Percentiles rank a stretch among this genome's conserved stretches.
These are phyloP conservation scores for Bostrychus sinensis DNA, from an alignment of 2,113 vertebrate genomes.

Conservation along the genomic window DNA sequence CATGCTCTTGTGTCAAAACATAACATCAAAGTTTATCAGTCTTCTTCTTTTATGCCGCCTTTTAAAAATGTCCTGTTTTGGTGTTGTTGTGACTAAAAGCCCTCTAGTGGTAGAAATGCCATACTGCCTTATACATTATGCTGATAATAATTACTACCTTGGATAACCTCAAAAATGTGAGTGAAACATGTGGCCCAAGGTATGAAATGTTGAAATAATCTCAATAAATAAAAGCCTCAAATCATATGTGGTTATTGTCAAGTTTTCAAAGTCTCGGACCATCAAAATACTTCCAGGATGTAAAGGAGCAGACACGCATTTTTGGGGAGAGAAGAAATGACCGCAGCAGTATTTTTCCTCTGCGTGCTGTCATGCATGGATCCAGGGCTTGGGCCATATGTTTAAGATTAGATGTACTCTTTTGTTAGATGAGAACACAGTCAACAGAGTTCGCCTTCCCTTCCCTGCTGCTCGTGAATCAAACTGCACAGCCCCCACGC, in stretches of 20 bases:
- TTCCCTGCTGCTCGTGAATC: slow-evolving; percentile 61
- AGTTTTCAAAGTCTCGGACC: slow-evolving; percentile 8
- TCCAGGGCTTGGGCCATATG: slow-evolving; percentile 60
- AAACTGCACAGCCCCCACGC: slow-evolving; percentile 49
- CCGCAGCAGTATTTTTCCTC: slow-evolving; percentile 56
- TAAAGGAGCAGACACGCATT: slow-evolving; percentile 32
- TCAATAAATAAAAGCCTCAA: background rate
- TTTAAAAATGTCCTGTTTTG: background rate
- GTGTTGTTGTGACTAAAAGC: background rate
- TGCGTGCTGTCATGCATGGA: slow-evolving; percentile 58
- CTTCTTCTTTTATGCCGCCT: background rate
- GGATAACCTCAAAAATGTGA: background rate
- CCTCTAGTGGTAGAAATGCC: background rate
- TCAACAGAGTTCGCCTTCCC: slow-evolving; percentile 57
- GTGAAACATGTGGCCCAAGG: background rate
- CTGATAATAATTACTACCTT: background rate
- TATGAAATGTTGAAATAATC: background rate
- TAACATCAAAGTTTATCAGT: background rate
- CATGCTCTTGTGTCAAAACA: background rate
- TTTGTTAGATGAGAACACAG: slow-evolving; percentile 61
- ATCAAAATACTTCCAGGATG: slow-evolving; percentile 22
- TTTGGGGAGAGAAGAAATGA: slow-evolving; percentile 28
- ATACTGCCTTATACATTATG: background rate
- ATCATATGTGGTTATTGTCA: background rate
- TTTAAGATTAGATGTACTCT: slow-evolving; percentile 77